Evolutionary conservation across 2,888 invertebrate genomes (phyloP).

Genomic region (Gari tellinella): DNA sequence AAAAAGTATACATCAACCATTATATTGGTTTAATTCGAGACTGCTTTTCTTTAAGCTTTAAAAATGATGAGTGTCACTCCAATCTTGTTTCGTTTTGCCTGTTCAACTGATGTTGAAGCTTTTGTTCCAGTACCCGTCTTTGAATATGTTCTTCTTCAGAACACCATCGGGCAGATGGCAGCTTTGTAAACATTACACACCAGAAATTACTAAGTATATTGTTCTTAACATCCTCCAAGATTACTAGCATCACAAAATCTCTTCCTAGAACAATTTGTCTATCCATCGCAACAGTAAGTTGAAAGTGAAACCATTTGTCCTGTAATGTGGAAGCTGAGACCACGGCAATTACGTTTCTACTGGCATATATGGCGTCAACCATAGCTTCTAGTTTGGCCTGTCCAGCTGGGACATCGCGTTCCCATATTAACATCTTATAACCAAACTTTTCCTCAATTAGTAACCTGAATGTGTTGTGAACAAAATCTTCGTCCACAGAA

Average conservation of each 20-base stretch:
- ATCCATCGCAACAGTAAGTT: conserved; percentile 29
- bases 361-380: conserved; percentile 29
- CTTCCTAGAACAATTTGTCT: conserved; percentile 7
- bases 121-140: too few relatives aligned
- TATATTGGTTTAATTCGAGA: too few relatives aligned
- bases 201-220: conserved; percentile 29
- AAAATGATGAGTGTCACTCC: too few relatives aligned
- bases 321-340: conserved; percentile 30
- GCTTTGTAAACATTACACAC: conserved; percentile 42
- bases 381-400: conserved; percentile 14
- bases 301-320: conserved; percentile 40
- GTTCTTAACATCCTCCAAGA: conserved; percentile 33
- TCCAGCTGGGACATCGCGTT: conserved; percentile 25
- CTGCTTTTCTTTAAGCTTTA: too few relatives aligned
- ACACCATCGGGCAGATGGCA: conserved; percentile 32
- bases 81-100: too few relatives aligned
- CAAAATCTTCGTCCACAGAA: conserved; percentile 8
- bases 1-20: too few relatives aligned
- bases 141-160: too few relatives aligned
- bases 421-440: conserved; percentile 28
- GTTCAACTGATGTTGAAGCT: too few relatives aligned
- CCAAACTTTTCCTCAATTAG: conserved; percentile 28
- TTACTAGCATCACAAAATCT: conserved; percentile 17
- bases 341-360: conserved; percentile 23
- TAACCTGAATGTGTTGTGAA: conserved; percentile 9